Conservation (phyloP, 2,797 vertebrate species). For the Valencia hispanica region DNA sequence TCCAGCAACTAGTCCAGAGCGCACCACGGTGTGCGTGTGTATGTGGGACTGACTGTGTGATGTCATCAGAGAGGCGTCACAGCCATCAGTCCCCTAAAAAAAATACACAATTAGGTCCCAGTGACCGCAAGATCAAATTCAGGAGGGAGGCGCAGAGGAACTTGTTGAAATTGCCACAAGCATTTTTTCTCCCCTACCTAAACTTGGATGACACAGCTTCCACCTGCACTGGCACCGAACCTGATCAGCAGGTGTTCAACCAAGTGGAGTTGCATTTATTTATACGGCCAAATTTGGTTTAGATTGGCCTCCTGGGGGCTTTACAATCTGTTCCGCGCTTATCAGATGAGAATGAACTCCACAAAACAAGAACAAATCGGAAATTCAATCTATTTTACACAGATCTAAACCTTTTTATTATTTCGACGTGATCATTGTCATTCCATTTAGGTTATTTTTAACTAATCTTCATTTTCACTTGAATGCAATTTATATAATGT, state of each 20-base stretch:
- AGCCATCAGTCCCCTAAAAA: background rate
- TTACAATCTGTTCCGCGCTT: constrained; percentile 15
- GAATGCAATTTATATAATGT: background rate
- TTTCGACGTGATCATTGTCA: background rate
- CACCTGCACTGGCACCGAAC: background rate
- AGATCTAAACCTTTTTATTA: background rate
- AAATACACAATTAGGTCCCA: constrained; percentile 16
- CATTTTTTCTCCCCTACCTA: background rate
- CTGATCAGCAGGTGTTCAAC: constrained; percentile 16
- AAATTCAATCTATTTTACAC: background rate
- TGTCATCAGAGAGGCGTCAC: constrained; percentile 74
- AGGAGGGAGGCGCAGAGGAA: constrained; percentile 24
- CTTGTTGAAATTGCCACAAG: constrained; percentile 59
- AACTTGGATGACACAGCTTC: background rate
- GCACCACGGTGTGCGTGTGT: constrained; percentile 42
- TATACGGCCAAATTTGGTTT: constrained; percentile 18
- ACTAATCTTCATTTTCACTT: background rate
- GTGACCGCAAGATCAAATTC: background rate
- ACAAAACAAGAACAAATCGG: background rate
- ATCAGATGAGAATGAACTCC: constrained; percentile 5
- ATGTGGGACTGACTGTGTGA: constrained; percentile 60
- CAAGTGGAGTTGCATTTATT: constrained; percentile 9
- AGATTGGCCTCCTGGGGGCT: constrained; percentile 19
- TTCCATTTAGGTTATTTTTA: background rate
- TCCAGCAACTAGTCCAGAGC: constrained; percentile 58